A percentile compares a stretch with the other conserved stretches of the same genome.
These are phyloP conservation scores for Pelecanus crispus DNA, from an alignment of 2,113 vertebrate species.

Conservation along the genomic window DNA sequence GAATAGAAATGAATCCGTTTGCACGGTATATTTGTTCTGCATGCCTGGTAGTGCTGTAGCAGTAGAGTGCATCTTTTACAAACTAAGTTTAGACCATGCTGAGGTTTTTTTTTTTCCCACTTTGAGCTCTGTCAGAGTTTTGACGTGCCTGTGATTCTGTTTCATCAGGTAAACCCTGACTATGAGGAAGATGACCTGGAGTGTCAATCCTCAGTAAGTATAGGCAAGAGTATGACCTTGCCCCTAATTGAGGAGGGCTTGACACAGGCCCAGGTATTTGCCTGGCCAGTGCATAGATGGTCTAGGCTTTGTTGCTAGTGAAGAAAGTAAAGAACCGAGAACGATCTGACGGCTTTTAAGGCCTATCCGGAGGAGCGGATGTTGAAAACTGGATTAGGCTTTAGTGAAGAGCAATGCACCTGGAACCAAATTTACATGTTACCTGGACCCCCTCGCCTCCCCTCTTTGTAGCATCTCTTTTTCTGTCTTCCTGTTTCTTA, in stretches of 20 bases:
- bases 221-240: conserved; percentile 57
- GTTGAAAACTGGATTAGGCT: neutral
- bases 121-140: conserved; percentile 53
- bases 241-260: conserved; percentile 47
- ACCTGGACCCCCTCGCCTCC: neutral
- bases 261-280: neutral
- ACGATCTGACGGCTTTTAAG: neutral
- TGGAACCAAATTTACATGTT: neutral
- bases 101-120: conserved; percentile 71
- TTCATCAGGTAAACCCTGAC: conserved; percentile 89
- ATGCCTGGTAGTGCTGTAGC: neutral
- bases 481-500: neutral
- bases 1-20: neutral
- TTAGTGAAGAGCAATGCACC: neutral
- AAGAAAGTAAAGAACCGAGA: neutral
- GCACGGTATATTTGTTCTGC: neutral
- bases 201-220: conserved; percentile 90
- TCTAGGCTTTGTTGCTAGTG: neutral
- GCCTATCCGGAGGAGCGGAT: neutral
- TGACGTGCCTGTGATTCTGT: conserved; percentile 79
- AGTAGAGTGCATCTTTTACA: neutral
- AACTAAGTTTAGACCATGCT: neutral
- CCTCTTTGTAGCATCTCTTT: neutral
- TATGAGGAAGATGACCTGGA: conserved; percentile 93
- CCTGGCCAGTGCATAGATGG: neutral